Percentiles rank a stretch among this genome's conserved stretches.
Evolutionary conservation across 2,888 invertebrate genomes (phyloP).

Genomic region (Dynastes grantii): DNA sequence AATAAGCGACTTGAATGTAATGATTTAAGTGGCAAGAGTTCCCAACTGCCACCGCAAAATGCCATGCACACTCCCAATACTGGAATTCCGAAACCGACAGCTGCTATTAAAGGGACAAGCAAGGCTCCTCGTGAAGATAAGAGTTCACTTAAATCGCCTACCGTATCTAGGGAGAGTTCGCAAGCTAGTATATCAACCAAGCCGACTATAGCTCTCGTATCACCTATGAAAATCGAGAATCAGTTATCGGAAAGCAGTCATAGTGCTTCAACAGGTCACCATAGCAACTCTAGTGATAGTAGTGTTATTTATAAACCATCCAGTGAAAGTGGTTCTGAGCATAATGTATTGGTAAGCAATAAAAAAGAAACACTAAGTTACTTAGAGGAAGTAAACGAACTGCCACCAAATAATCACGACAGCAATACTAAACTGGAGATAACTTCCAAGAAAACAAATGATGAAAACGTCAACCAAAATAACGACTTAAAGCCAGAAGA

Average conservation of each 20-base stretch:
- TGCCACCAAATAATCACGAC: conserved; percentile 63
- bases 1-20: conserved; percentile 49
- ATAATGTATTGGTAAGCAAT: conserved; percentile 70
- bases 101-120: conserved; percentile 91
- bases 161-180: conserved; percentile 67
- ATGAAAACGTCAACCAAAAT: conserved; percentile 39
- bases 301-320: conserved; percentile 83
- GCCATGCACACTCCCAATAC: conserved; percentile 71
- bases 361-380: conserved; percentile 73
- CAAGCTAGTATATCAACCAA: conserved; percentile 61
- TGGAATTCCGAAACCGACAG: conserved; percentile 92
- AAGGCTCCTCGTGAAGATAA: conserved; percentile 79
- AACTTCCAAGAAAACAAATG: conserved; percentile 9
- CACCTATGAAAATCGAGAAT: conserved; percentile 77
- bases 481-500: conserved; percentile 40
- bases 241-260: conserved; percentile 82
- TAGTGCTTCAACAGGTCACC: conserved; percentile 78
- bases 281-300: conserved; percentile 82
- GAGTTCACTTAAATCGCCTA: conserved; percentile 64
- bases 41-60: conserved; percentile 46
- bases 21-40: conserved; percentile 48
- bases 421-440: conserved; percentile 25
- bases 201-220: conserved; percentile 75
- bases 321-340: conserved; percentile 80
- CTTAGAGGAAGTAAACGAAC: conserved; percentile 68